Base-by-base conservation (phyloP, 64 coral and sea anemone species). In the Exaiptasia diaphana region DNA sequence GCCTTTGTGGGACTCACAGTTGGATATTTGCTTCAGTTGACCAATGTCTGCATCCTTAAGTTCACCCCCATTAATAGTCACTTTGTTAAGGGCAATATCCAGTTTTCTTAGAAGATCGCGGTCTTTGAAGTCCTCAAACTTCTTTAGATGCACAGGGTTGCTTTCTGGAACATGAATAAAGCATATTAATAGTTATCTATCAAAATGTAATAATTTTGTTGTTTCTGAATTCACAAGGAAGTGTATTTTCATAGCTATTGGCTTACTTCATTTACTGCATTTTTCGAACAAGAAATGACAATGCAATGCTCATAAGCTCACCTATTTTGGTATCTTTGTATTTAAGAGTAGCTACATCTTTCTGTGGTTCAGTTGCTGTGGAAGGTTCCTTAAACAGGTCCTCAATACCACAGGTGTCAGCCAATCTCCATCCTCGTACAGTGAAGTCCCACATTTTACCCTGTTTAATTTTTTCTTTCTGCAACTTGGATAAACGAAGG, bases 371-470 rank as follows among this genome's bases (percentile, higher is more conserved):
- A 31, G 56, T 75, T 25, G 42, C 77, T 65, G 77, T 81, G 45
- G 41, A 23, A 36, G 4, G 38, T 13, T 49, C 29, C 25, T 27
- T 11, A 42, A 83, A 83, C 20, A 84, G 55, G 1, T 73, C 32
- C 29, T 84, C 81, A 8, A 72, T 41, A 13, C 81, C 81, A 54
- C 31, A 15, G 21, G 15, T 84, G 38, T 84, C 46, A 26, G 50
- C 81, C 3, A 84, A 64, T 15, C 68, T 41, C 81, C 81, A 73
- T 3, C 67, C 81, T 36, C 81, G 43, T 7, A 84, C 81, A 55
- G 81, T 84, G 65, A 84, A 84, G 30, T 84, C 81, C 81, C 81
- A 84, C 46, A 71, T 48, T 44, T 84, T 84, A 9, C 67, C 36
- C 55, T 84, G 81, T 35, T 84, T 84, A 44, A 54, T 3, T 21